Evolutionary conservation across 30 jellyfish, hydroid and myxozoan genomes (phyloP).

Genomic region (Nemopilema nomurai): DNA sequence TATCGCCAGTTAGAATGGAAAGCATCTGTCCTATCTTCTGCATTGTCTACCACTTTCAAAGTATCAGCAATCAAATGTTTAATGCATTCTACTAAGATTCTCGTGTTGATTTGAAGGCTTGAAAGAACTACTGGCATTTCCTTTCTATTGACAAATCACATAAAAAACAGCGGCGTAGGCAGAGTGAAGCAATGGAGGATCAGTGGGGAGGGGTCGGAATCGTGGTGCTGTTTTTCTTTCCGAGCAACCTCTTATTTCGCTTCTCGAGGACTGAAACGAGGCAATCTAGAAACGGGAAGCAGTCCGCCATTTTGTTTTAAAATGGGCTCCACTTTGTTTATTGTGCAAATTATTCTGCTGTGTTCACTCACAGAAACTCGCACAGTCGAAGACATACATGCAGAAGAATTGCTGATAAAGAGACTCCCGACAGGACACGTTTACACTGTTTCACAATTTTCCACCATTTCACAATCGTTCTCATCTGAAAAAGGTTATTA

Average conservation of each 20-base stretch:
- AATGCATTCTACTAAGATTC: too few species aligned
- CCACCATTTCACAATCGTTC: slow-evolving; percentile 51
- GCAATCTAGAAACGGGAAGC: background rate
- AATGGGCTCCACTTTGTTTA: background rate
- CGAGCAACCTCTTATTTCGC: background rate
- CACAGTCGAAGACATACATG: slow-evolving; percentile 29
- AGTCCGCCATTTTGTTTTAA: background rate
- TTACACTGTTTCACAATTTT: slow-evolving; percentile 68
- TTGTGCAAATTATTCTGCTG: background rate
- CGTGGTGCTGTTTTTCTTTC: background rate
- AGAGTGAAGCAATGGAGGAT: too few species aligned
- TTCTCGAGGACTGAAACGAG: background rate
- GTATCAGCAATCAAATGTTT: too few species aligned
- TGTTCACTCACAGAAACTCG: background rate
- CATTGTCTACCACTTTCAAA: too few species aligned
- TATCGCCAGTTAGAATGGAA: too few species aligned
- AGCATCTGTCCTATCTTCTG: too few species aligned
- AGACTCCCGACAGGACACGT: slow-evolving; percentile 71
- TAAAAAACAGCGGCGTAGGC: too few species aligned
- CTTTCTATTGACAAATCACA: too few species aligned
- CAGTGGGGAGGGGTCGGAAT: too few species aligned
- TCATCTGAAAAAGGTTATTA: slow-evolving; percentile 36
- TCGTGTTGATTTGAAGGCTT: too few species aligned
- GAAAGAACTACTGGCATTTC: too few species aligned
- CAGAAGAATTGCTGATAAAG: slow-evolving; percentile 69